Conservation (phyloP, 2,888 invertebrate species). For the Polyploca ridens region DNA sequence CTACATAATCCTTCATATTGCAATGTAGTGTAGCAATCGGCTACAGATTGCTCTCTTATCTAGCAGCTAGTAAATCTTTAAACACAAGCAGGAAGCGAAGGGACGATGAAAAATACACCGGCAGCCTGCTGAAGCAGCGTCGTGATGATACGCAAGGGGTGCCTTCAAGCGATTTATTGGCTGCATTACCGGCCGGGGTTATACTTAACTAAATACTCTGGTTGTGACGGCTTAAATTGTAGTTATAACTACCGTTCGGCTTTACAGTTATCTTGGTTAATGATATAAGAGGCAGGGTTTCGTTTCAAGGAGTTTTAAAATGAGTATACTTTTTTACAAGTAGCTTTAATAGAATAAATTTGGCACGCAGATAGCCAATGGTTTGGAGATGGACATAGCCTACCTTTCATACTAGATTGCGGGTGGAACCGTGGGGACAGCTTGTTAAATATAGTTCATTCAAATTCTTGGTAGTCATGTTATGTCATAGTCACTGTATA, state of each 20-base stretch:
- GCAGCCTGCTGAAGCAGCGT: conserved; percentile 36
- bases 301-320: not conserved
- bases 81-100: conserved; percentile 49
- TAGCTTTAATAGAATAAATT: not conserved
- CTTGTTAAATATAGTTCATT: too few species aligned
- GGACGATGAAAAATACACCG: conserved; percentile 60
- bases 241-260: not conserved
- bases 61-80: conserved; percentile 53
- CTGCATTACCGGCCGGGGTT: conserved; percentile 23
- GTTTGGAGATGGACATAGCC: too few species aligned
- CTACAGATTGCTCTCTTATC: conserved; percentile 56
- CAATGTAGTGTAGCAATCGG: not conserved
- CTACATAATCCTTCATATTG: not conserved
- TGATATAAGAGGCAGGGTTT: not conserved
- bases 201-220: conserved; percentile 34
- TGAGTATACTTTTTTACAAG: too few species aligned
- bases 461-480: too few species aligned
- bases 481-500: too few species aligned
- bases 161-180: conserved; percentile 44
- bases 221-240: conserved; percentile 21
- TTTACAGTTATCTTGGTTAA: conserved; percentile 1
- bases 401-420: too few species aligned
- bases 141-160: conserved; percentile 50
- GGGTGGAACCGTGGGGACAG: too few species aligned
- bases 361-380: too few species aligned